phyloP scores from a whole-genome alignment of 2,113 vertebrate genomes.

The Odobenus rosmarus region DNA sequence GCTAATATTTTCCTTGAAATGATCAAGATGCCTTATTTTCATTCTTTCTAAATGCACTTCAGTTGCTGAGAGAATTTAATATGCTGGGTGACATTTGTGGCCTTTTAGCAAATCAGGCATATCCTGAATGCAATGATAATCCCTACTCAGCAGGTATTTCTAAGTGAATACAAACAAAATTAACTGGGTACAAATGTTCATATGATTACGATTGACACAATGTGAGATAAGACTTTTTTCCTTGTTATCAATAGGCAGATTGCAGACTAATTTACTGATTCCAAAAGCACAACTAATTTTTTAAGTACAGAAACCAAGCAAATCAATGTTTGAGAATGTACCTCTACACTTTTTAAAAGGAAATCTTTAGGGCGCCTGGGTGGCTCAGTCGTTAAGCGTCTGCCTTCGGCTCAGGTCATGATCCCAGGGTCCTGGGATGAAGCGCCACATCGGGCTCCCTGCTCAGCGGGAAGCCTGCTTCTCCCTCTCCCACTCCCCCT shows the following conservation, averaged over 20 bases:
- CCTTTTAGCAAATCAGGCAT: slow-evolving; percentile 48
- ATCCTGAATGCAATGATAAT: slow-evolving; percentile 30
- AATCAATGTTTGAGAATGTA: background rate
- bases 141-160: slow-evolving; percentile 65
- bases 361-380: too few species aligned
- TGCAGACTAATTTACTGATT: slow-evolving; percentile 36
- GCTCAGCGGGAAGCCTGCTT: too few species aligned
- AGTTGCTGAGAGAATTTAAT: slow-evolving; percentile 25
- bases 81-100: slow-evolving; percentile 41
- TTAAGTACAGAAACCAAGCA: background rate
- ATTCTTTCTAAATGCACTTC: slow-evolving; percentile 23
- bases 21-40: slow-evolving; percentile 14
- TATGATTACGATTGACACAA: slow-evolving; percentile 62
- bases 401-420: too few species aligned
- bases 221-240: slow-evolving; percentile 35
- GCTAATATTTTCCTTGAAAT: slow-evolving; percentile 39
- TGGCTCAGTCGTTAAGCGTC: too few species aligned
- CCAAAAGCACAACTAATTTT: slow-evolving; percentile 13
- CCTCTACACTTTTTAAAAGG: background rate
- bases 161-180: slow-evolving; percentile 77
- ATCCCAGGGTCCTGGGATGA: too few species aligned
- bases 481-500: too few species aligned
- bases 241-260: slow-evolving; percentile 57
- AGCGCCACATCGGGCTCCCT: too few species aligned
- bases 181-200: slow-evolving; percentile 70